Conservation (phyloP, 2,113 vertebrate species). For the Cygnus atratus region DNA sequence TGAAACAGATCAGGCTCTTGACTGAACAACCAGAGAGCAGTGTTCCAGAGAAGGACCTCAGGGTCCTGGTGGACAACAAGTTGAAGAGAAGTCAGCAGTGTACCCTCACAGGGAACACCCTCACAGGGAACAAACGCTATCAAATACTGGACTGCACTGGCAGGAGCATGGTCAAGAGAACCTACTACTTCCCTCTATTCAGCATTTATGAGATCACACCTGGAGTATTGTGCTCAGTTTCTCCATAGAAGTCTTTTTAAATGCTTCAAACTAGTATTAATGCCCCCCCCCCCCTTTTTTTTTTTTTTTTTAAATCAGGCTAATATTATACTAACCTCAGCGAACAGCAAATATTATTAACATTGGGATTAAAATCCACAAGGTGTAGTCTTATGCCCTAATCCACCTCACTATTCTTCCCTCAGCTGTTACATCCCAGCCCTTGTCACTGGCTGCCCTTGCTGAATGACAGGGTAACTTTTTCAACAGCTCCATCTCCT, state of each 20-base stretch:
- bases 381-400: neutral
- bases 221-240: neutral
- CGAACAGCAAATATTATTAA: neutral
- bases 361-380: neutral
- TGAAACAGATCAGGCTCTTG: neutral
- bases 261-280: neutral
- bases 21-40: neutral
- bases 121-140: neutral
- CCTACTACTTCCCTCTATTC: neutral
- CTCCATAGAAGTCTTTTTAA: neutral
- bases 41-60: neutral
- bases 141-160: neutral
- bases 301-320: neutral
- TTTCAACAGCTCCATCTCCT: fast-evolving
- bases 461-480: neutral
- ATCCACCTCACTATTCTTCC: neutral
- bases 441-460: neutral
- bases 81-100: neutral
- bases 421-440: neutral
- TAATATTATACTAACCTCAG: neutral
- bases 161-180: neutral
- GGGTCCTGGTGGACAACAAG: neutral
- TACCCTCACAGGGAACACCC: neutral
- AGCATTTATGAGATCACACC: neutral
- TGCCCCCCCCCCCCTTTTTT: too few species aligned